Evolutionary conservation across 2,888 invertebrate species (phyloP).

Genomic region (Mythimna ferrago): DNA sequence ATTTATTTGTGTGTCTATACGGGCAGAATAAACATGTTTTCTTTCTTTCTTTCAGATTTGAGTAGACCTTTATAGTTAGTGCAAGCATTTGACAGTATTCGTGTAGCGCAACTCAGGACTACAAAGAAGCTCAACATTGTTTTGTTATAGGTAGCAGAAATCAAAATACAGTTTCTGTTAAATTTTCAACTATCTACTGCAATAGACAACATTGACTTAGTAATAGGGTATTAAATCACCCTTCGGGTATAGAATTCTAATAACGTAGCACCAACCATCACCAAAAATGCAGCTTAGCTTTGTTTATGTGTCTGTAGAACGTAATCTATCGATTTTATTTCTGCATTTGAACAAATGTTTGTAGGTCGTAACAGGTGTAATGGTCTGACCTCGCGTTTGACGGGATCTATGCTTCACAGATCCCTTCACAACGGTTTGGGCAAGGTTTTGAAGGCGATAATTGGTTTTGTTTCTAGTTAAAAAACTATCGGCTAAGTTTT

Average conservation of each 20-base stretch:
- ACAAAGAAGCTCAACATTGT: no score
- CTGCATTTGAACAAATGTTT: background rate
- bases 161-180: no score
- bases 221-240: background rate
- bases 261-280: no score
- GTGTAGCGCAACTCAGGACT: no score
- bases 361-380: background rate
- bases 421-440: slow-evolving; percentile 61
- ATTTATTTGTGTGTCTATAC: no score
- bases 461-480: slow-evolving; percentile 10
- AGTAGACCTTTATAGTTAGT: no score
- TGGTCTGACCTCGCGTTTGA: slow-evolving; percentile 53
- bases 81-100: no score
- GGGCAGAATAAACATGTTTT: no score
- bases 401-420: slow-evolving; percentile 67
- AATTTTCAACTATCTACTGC: background rate
- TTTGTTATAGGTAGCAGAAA: no score
- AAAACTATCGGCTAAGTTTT: background rate
- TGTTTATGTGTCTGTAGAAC: background rate
- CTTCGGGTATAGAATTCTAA: background rate
- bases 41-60: no score
- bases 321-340: background rate
- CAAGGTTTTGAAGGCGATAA: slow-evolving; percentile 20
- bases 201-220: background rate
- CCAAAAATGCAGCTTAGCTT: background rate